Evolutionary conservation across 2,113 vertebrate species (phyloP).

Genomic region (Boulengeromyrus knoepffleri): DNA sequence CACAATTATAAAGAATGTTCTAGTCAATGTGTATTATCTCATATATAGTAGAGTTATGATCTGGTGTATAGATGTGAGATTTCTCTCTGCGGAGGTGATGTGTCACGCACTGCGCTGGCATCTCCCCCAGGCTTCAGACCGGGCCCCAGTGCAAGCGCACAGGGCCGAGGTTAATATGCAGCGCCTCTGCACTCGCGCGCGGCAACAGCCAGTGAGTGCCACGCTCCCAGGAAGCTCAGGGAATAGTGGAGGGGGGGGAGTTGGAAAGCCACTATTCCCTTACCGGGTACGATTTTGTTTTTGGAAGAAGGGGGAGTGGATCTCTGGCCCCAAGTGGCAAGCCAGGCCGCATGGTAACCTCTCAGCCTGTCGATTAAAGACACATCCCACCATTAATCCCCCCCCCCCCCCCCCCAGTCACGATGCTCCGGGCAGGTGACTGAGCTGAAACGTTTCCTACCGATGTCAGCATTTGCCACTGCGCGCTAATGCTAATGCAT

Average conservation of each 20-base stretch:
- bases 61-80: neutral
- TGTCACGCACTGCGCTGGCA: neutral
- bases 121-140: neutral
- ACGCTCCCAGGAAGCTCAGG: neutral
- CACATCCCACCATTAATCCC: neutral
- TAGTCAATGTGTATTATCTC: neutral
- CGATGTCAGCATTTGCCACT: neutral
- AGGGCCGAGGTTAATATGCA: neutral
- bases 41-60: neutral
- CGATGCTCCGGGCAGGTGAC: neutral
- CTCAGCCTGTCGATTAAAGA: neutral
- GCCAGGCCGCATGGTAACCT: neutral
- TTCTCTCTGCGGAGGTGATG: neutral
- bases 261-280: neutral
- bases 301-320: neutral
- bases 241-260: neutral
- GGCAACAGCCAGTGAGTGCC: neutral
- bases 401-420: neutral
- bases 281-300: neutral
- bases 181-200: neutral
- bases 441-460: neutral
- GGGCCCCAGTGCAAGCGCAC: neutral
- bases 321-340: neutral
- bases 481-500: neutral
- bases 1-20: neutral